Base-by-base conservation (phyloP, 2,888 invertebrate genomes). In the Euplagia quadripunctaria region DNA sequence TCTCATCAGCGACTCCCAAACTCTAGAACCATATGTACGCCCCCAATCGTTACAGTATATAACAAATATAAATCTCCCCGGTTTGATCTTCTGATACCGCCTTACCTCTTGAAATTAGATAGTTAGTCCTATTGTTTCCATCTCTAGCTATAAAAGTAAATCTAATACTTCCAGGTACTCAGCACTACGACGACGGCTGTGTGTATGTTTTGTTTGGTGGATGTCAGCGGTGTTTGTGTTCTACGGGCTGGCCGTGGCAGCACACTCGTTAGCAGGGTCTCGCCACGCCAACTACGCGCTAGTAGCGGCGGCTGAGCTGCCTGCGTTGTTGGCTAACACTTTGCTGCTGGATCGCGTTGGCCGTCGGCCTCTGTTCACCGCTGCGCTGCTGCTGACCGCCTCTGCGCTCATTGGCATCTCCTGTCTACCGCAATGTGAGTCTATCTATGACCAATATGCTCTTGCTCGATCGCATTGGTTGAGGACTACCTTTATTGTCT, bases 151-250 rank as follows among this genome's bases (percentile, higher is more conserved):
- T 14, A 31, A 31, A 61, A 61, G 14, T 5, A 6, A 31, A 12
- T 31, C 14, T 31, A 4, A 14, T 6, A n/a, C 7, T n/a, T 46
- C 11, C 86, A 94, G 94, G 74, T 94, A 94, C 87, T 83, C 89
- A 4, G 91, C 87, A 61, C 87, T 95, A n/a, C 92, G 95, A 0
- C 90, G 91, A 9, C 93, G 95, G 1, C 86, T 95, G 79, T 81
- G 84, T 79, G 94, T 94, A 70, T 95, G 94, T 88, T 93, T 91
- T 88, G 91, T 89, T 83, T 95, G 95, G 95, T 95, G 95, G 95
- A 82, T 91, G 79, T 92, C 92, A 12, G 94, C 92, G 3, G 94
- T 95, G 86, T 93, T 95, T 90, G 95, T 95, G 88, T 94, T 94
- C 90, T 95, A 94, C 91, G 95, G 94, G 77, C 90, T 94, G 86